These are phyloP conservation scores for Phenganax stokvisi DNA, from an alignment of 92 coral and sea anemone species.

Conservation along the genomic window DNA sequence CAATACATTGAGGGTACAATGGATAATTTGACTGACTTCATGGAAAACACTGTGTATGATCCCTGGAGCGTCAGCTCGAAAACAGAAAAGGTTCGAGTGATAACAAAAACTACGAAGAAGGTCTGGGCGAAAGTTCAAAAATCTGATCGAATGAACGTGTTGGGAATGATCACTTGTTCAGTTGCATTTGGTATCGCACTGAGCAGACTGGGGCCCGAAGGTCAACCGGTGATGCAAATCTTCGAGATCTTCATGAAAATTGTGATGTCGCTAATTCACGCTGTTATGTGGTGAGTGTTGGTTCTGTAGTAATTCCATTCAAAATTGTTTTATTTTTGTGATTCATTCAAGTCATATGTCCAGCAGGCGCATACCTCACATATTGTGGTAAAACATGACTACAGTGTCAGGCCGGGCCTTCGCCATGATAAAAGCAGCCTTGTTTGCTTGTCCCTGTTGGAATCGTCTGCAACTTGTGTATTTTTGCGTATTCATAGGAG, in stretches of 20 bases:
- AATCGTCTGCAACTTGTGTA: no score
- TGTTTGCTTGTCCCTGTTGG: no score
- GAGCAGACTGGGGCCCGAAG: conserved; percentile 63
- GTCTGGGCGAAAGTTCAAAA: conserved; percentile 51
- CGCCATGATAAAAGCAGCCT: no score
- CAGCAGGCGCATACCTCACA: no score
- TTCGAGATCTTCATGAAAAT: conserved; percentile 57
- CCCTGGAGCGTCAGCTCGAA: conserved; percentile 23
- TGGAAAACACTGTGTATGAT: conserved; percentile 34
- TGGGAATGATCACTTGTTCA: conserved; percentile 68
- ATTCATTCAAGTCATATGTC: no score
- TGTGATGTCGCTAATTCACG: conserved; percentile 60
- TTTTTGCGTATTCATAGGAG: no score
- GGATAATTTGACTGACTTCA: conserved; percentile 22
- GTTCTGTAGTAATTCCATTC: not conserved
- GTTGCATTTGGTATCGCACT: conserved; percentile 64
- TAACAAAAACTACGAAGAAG: conserved; percentile 42
- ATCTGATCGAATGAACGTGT: conserved; percentile 66
- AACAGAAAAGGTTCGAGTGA: not conserved
- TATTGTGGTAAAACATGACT: no score
- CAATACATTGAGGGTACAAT: conserved; percentile 1
- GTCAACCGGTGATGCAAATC: conserved; percentile 49
- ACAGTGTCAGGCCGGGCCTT: no score
- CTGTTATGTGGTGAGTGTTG: conserved; percentile 65
- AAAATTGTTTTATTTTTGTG: not conserved